A percentile compares a stretch with the other conserved stretches of the same genome.
Evolutionary conservation across 2,797 vertebrate genomes (phyloP).

Genomic region (Smutsia gigantea): DNA sequence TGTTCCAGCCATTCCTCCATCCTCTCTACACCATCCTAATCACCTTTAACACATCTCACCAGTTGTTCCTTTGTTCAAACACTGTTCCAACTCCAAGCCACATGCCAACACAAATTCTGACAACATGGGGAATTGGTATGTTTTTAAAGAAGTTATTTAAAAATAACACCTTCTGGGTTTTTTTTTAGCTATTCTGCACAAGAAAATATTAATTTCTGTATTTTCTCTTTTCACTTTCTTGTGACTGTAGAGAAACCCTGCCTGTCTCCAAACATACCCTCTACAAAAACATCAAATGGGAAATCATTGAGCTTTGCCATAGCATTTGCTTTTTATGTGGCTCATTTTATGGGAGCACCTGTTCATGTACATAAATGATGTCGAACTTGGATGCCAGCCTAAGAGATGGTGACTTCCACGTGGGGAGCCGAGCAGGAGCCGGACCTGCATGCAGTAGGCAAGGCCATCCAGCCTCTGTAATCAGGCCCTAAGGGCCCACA

Average conservation of each 20-base stretch:
- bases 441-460: neutral
- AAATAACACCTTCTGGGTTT: neutral
- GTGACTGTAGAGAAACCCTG: neutral
- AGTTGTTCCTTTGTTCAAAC: neutral
- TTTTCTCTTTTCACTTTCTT: conserved; percentile 29
- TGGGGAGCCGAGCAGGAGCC: conserved; percentile 57
- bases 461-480: conserved; percentile 50
- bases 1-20: neutral
- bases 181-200: neutral
- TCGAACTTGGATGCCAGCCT: conserved; percentile 10
- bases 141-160: neutral
- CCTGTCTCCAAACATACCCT: conserved; percentile 10
- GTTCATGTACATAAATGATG: conserved; percentile 58
- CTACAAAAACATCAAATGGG: neutral
- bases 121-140: neutral
- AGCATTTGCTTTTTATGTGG: conserved; percentile 48
- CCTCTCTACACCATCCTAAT: neutral
- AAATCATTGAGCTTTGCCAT: neutral
- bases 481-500: neutral
- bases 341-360: conserved; percentile 53
- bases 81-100: neutral
- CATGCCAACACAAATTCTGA: neutral
- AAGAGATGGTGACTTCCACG: conserved; percentile 1
- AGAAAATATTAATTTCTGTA: neutral
- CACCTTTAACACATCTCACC: neutral